Evolutionary conservation across 2,888 invertebrate species (phyloP), one percentile per base, ranked within the genome.

Genomic region (Ryuthela nishihirai): DNA sequence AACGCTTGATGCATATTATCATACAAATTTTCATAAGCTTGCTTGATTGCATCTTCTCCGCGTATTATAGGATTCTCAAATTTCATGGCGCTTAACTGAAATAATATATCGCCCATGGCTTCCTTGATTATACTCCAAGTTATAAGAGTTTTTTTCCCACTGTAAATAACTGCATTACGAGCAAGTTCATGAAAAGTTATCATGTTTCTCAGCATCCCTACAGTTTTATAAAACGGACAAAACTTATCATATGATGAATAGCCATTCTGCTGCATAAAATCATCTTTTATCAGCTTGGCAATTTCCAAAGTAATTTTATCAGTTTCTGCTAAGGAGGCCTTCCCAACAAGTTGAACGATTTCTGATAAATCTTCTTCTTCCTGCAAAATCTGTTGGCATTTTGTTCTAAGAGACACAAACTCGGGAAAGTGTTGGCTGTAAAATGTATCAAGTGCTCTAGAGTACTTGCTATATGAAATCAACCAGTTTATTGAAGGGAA

Each of bases 401-500:
- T 98, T 45, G 94, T 97, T 78, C 99, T 85, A 53, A 98, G 83
- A 10, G 97, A 87, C 49, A 98, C 93, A 77, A 99, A 99, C 74
- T 99, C 99, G 6, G 84, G 81, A 81, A 89, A 95, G 80, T 92
- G 91, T 79, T 97, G 97, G 76, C 99, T 99, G 73, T 99, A 99
- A 81, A 93, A 99, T 74, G 99, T 99, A 72, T 99, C 99, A 70
- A 99, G 81, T 47, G 98, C 94, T 64, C 97, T 85, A 81, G 91
- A 89, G 80, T 99, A 99, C 81, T 99, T 99, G 77, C 93, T 93
- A 83, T 92, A 92, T 1, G 95, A 97, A 77, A 99, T 98, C 70
- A 99, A 85, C 99, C 99, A 99, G 80, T 99, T 99, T 80, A 99
- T 94, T 69, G 97, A 95, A 61, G 99, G 99, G 84, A 99, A 99